Base-by-base conservation (phyloP, 2,888 invertebrate genomes). In the Metellina segmentata region DNA sequence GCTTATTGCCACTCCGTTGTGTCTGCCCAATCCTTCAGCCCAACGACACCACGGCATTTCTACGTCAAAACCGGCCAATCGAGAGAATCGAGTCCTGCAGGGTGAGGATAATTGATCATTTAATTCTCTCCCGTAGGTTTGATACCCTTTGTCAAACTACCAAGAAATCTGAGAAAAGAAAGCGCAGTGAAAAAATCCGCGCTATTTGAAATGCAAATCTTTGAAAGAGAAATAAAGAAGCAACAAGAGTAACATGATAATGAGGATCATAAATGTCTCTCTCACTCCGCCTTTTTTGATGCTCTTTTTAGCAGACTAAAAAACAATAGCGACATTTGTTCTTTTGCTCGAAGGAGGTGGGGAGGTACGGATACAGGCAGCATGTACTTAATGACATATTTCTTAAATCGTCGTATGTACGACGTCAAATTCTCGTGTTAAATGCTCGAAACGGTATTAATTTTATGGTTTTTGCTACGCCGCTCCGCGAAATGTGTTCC, bases 371-470 rank as follows among this genome's bases (percentile, higher is more conserved):
- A 79, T 82, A 88, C 61, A 88, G 91, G 88, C 81, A 85, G 75
- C 88, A 89, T 85, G 85, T 85, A 89, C 75, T 92, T 88, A 92
- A 89, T 92, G 88, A 92, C 85, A 85, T 85, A 89, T 83, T 92
- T 85, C 85, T 88, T 85, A 82, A 89, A 89, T 92, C 81, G 91
- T 49, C 70, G 71, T 78, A 82, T 85, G 83, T 92, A 81, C 88
- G 83, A 89, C 81, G 88, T 72, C 91, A 77, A 72, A 75, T 87
- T 83, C 91, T 82, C 83, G 71, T 89, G 91, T 92, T 92, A 92
- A 89, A 81, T 89, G 85, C 88, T 83, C 71, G 88, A 92, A 92
- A 92, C 82, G 75, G 87, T 92, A 92, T 92, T 92, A 92, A 92
- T 92, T 92, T 92, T 92, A 88, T 85, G 79, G 91, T 91, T 91